A percentile compares a stretch with the other conserved stretches of the same genome.
phyloP scores from a whole-genome alignment of 2,888 invertebrate species.

The Tipula confusa region DNA sequence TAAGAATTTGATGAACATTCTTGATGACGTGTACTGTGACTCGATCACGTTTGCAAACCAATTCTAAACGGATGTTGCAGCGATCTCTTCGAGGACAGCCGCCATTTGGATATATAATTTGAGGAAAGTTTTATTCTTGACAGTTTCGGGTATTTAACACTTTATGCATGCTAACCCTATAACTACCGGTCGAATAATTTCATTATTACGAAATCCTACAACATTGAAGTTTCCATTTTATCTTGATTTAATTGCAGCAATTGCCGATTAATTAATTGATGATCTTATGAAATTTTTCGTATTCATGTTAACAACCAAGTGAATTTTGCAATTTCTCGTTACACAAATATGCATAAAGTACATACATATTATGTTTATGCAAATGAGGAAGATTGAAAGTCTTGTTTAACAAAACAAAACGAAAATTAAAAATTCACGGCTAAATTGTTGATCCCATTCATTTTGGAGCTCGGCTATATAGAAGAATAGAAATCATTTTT shows the following conservation, averaged over 20 bases:
- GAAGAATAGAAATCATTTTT: neutral
- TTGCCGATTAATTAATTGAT: conserved; percentile 6
- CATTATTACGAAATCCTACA: neutral
- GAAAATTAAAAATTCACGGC: neutral
- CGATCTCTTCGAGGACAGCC: too few species aligned
- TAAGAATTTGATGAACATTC: too few species aligned
- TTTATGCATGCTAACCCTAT: too few species aligned
- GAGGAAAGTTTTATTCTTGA: too few species aligned
- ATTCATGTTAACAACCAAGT: neutral
- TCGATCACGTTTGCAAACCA: too few species aligned
- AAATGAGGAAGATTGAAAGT: neutral
- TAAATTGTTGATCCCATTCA: neutral
- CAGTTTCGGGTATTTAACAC: too few species aligned
- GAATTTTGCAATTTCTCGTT: neutral
- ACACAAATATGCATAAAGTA: neutral
- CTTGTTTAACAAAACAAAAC: neutral
- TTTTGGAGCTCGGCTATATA: neutral
- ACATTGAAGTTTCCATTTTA: neutral
- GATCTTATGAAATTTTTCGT: neutral
- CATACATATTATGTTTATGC: neutral
- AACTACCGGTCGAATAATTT: neutral
- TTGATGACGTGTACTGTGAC: too few species aligned
- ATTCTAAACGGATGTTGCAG: too few species aligned
- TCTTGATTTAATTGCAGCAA: neutral
- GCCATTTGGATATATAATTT: too few species aligned